A percentile compares a stretch with the other conserved stretches of the same genome.
These are phyloP conservation scores for Silurus asotus DNA, from an alignment of 2,113 vertebrate species.

Conservation along the genomic window DNA sequence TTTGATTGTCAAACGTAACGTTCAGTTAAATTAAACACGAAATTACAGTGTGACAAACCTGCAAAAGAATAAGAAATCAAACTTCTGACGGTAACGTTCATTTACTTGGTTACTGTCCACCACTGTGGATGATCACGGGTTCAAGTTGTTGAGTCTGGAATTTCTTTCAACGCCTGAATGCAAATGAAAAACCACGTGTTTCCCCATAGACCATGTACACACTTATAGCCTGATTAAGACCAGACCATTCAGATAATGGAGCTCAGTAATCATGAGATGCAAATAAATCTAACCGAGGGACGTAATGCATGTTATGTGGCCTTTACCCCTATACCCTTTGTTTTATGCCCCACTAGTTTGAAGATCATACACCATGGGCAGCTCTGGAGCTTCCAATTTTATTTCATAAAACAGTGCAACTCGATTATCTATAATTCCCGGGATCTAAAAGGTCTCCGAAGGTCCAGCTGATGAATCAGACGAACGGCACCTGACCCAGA, in stretches of 20 bases:
- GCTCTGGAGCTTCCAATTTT: slow-evolving; percentile 16
- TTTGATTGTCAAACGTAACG: too few relatives aligned
- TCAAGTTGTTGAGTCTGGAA: not conserved
- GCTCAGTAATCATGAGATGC: slow-evolving; percentile 7
- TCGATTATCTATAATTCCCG: not conserved
- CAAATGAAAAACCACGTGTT: not conserved
- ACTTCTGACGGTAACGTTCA: too few relatives aligned
- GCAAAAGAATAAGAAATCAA: too few relatives aligned
- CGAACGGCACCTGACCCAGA: slow-evolving; percentile 40
- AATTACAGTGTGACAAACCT: too few relatives aligned
- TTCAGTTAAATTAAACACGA: too few relatives aligned
- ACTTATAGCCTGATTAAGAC: too few relatives aligned
- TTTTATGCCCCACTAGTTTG: slow-evolving; percentile 31
- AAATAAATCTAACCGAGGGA: slow-evolving; percentile 20
- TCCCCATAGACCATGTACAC: not conserved
- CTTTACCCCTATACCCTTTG: slow-evolving; percentile 52
- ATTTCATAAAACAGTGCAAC: slow-evolving; percentile 16
- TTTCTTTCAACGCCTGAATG: not conserved
- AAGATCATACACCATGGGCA: slow-evolving; percentile 40
- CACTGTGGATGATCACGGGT: too few relatives aligned
- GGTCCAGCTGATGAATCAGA: slow-evolving; percentile 57
- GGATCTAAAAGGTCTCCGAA: slow-evolving; percentile 46
- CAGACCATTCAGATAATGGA: not conserved
- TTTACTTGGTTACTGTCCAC: too few relatives aligned
- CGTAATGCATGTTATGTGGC: slow-evolving; percentile 40